Percentiles rank a stretch among this genome's conserved stretches.
These are phyloP conservation scores for Ceriagrion tenellum DNA, from an alignment of 2,888 invertebrate species.

Conservation along the genomic window DNA sequence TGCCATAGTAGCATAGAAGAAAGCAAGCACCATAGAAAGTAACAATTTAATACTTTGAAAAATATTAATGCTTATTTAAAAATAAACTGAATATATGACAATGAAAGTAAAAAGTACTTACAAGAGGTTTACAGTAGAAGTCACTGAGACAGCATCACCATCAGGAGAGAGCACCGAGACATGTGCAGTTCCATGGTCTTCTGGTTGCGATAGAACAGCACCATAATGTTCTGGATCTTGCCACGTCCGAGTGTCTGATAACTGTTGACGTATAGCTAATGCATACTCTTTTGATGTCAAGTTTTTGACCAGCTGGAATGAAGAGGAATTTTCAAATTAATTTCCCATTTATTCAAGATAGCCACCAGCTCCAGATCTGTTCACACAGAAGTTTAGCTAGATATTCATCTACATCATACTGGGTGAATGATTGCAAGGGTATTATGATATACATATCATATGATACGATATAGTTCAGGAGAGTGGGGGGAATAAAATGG, in stretches of 20 bases:
- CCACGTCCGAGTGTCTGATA: conserved; percentile 82
- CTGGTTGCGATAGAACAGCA: conserved; percentile 78
- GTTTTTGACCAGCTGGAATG: conserved; percentile 83
- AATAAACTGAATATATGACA: too few species aligned
- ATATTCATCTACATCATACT: too few species aligned
- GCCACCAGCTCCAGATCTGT: too few species aligned
- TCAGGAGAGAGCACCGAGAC: conserved; percentile 90
- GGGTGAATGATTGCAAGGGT: too few species aligned
- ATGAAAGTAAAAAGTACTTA: conserved; percentile 77
- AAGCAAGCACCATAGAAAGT: too few species aligned
- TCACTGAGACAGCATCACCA: conserved; percentile 94
- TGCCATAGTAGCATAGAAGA: too few species aligned
- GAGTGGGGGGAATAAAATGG: too few species aligned
- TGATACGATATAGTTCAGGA: too few species aligned
- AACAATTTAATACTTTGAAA: too few species aligned
- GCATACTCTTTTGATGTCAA: conserved; percentile 84
- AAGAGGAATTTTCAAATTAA: not conserved
- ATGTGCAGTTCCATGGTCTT: conserved; percentile 95
- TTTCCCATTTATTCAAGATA: not conserved
- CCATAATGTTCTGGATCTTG: conserved; percentile 87
- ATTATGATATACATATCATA: too few species aligned
- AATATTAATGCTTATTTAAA: too few species aligned
- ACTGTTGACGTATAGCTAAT: conserved; percentile 77
- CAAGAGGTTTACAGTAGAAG: conserved; percentile 93
- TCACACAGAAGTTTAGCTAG: too few species aligned